phyloP scores from a whole-genome alignment of 2,888 invertebrate species.

The Temnothorax unifasciatus region DNA sequence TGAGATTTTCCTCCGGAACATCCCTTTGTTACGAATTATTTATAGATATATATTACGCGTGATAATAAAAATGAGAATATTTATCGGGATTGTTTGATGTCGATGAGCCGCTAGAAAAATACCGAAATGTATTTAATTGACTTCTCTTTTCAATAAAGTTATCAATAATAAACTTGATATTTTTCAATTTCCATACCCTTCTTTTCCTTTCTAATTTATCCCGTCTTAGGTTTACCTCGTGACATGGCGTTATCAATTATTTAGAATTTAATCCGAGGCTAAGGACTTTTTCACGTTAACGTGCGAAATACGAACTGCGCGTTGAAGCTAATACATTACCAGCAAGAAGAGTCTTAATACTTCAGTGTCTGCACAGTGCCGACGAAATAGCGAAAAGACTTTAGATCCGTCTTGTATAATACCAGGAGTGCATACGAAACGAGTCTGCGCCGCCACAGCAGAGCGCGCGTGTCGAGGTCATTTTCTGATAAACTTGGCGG shows the following conservation, averaged over 20 bases:
- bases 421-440: constrained; percentile 17
- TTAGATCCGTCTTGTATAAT: constrained; percentile 44
- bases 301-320: background rate
- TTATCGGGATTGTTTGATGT: background rate
- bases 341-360: constrained; percentile 8
- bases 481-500: constrained; percentile 45
- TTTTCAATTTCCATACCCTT: background rate
- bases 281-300: background rate
- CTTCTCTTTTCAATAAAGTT: background rate
- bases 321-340: constrained; percentile 18
- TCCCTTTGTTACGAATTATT: constrained; percentile 9
- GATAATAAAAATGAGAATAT: background rate
- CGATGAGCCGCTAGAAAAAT: background rate
- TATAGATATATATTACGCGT: constrained; percentile 4
- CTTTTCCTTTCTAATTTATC: background rate
- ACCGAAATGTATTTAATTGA: background rate
- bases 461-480: constrained; percentile 30
- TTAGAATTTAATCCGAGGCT: background rate
- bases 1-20: constrained; percentile 7
- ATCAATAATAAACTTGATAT: background rate
- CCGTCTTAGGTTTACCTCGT: background rate
- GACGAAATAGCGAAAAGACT: constrained; percentile 25
- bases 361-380: background rate
- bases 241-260: background rate
- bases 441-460: background rate